Percentiles rank a stretch among this genome's conserved stretches.
Conservation (phyloP, 2,888 invertebrate species). For the Torymus texanus region DNA sequence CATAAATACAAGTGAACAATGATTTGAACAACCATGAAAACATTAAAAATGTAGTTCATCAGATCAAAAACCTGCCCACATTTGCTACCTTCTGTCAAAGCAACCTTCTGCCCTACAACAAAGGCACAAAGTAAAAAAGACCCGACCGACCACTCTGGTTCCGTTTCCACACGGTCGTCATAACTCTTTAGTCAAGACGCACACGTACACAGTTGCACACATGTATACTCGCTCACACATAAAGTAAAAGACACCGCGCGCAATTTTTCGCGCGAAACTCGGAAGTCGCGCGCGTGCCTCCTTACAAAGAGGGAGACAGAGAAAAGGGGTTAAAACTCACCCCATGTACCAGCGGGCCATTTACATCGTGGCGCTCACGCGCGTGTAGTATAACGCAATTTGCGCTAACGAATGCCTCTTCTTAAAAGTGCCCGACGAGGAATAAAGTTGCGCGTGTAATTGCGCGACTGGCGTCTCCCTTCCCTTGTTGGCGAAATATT, state of each 20-base stretch:
- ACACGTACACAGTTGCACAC: too few species aligned
- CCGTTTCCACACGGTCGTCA: too few species aligned
- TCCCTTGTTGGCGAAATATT: slow-evolving; percentile 44
- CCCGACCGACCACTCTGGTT: too few species aligned
- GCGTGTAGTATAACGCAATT: slow-evolving; percentile 60
- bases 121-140: too few species aligned
- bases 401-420: slow-evolving; percentile 68
- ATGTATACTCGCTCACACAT: too few species aligned
- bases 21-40: too few species aligned
- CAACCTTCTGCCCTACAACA: too few species aligned
- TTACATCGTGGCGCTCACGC: slow-evolving; percentile 59
- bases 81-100: too few species aligned
- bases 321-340: slow-evolving; percentile 8
- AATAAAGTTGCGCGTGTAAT: slow-evolving; percentile 65
- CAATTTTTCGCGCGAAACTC: slow-evolving; percentile 45
- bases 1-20: too few species aligned
- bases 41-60: too few species aligned
- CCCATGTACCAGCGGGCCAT: slow-evolving; percentile 57
- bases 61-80: too few species aligned
- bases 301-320: slow-evolving; percentile 6
- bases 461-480: slow-evolving; percentile 55
- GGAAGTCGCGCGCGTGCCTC: background rate
- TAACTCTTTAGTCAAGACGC: too few species aligned
- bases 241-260: slow-evolving; percentile 28
- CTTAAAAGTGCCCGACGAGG: slow-evolving; percentile 58